Percentiles rank a stretch among this genome's conserved stretches.
Evolutionary conservation across 2,797 vertebrate species (phyloP).

Genomic region (Petrocephalus sullivani): DNA sequence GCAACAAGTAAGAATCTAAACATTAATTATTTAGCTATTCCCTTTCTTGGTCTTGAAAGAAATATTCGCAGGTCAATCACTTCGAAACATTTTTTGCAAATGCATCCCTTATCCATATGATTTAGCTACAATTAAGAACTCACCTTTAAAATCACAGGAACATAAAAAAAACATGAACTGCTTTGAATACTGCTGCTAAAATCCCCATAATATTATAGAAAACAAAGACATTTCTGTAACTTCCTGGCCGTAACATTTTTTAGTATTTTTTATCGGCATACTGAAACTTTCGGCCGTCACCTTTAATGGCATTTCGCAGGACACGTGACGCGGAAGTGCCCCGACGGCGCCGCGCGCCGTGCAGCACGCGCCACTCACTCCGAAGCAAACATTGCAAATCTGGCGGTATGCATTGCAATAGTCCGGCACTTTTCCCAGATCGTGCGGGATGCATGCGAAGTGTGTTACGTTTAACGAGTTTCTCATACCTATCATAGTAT

Average conservation of each 20-base stretch:
- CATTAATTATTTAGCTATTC: background rate
- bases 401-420: background rate
- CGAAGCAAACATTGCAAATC: no score
- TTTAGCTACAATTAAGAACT: background rate
- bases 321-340: conserved; percentile 37
- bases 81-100: background rate
- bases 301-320: conserved; percentile 27
- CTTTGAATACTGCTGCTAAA: background rate
- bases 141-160: background rate
- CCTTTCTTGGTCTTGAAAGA: background rate
- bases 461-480: background rate
- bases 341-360: background rate
- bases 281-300: background rate
- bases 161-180: background rate
- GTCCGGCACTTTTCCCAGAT: no score
- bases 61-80: background rate
- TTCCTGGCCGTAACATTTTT: background rate
- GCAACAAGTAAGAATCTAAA: background rate
- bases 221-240: background rate
- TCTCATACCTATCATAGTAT: background rate
- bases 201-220: background rate
- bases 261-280: background rate
- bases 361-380: background rate
- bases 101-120: background rate
- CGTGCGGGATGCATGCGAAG: background rate